Base-by-base conservation (phyloP, 2,113 vertebrate genomes). In the Mormoops blainvillei region DNA sequence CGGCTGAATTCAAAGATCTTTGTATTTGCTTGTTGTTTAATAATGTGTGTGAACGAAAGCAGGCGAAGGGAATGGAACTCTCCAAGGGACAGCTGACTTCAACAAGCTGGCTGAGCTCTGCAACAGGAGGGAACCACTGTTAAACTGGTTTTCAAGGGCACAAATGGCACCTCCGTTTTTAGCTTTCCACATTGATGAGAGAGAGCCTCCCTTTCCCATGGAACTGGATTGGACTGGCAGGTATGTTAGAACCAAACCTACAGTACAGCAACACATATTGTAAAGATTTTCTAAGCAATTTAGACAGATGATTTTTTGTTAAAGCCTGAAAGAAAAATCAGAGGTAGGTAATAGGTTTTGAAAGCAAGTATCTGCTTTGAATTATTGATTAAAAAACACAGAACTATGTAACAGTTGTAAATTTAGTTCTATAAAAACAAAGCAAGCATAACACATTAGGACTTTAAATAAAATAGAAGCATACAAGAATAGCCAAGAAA, bases 251-350 rank as follows among this genome's bases (percentile, higher is more conserved):
- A 63, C 48, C 33, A 82, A 48, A 41, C 4, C 58, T 76, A 52
- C 20, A 63, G 71, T 71, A 63, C 28, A 86, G 26, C 22, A 94
- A 65, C 11, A 5, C 63, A n/a, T 31, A 38, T 71, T 24, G 6
- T 91, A 85, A 85, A 93, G n/a, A 89, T 88, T 61, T 71, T 92
- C 58, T 45, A 83, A 93, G 45, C 28, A 81, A 76, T 50, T 86
- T 78, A 56, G 28, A 33, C 22, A 43, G 61, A 16, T 90, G 58
- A 65, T 83, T 87, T 78, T 80, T 88, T 58, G 28, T 63, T 10
- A 58, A 80, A 91, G 24, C 61, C 61, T 91, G 16, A 68, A 76
- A 87, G 26, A 48, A 68, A 91, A 94, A 8, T 88, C 54, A 80
- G 48, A 92, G 56, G 50, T 58, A 6, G 12, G 20, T 48, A 92